Percentiles rank a stretch among this genome's conserved stretches.
Conservation (phyloP, 92 coral and sea anemone species). For the Blastomussa wellsi region DNA sequence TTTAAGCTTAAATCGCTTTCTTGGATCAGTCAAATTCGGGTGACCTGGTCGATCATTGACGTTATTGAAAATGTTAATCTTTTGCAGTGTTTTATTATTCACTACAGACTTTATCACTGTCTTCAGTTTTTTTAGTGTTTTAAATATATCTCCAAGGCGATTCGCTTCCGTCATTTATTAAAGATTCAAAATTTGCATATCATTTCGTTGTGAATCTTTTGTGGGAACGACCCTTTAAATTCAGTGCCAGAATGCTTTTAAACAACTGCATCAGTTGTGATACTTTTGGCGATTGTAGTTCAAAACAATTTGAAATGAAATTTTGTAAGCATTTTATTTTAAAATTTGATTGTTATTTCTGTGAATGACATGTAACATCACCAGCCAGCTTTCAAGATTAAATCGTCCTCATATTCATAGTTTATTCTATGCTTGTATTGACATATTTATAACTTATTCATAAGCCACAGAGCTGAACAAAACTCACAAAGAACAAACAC, state of each 20-base stretch:
- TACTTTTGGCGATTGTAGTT: not conserved
- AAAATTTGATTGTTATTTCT: constrained; percentile 5
- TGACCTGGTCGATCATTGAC: not conserved
- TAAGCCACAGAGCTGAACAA: not conserved
- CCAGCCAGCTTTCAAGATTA: not conserved
- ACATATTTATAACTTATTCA: not conserved
- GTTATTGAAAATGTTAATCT: not conserved
- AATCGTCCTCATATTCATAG: not conserved
- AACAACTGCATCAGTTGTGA: not conserved
- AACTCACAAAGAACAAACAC: not conserved
- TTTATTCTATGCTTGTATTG: not conserved
- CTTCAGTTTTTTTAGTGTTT: not conserved
- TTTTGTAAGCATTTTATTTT: not conserved
- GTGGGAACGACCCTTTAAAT: not conserved
- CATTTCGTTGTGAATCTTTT: not conserved
- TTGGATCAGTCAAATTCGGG: no score
- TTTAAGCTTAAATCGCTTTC: not conserved
- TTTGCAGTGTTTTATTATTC: not conserved
- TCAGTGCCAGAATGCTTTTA: not conserved
- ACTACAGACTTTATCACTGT: constrained; percentile 11
- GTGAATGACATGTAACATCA: not conserved
- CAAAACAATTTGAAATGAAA: not conserved
- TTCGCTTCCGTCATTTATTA: not conserved
- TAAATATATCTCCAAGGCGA: constrained; percentile 26
- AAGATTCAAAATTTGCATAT: not conserved